phyloP scores from a whole-genome alignment of 2,888 invertebrate species.

The Cremastinae sp. region DNA sequence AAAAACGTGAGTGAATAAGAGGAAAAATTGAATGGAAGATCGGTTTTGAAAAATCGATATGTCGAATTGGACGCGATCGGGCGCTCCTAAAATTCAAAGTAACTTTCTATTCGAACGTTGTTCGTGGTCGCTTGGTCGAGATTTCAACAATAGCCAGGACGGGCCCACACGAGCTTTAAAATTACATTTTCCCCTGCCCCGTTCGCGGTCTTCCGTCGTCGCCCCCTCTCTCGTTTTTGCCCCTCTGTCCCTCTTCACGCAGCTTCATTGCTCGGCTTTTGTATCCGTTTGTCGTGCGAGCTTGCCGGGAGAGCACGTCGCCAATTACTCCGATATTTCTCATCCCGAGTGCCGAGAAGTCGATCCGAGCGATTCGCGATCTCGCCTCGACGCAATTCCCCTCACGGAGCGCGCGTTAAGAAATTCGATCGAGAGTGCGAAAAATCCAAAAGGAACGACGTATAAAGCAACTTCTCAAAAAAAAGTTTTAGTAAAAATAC shows the following conservation, averaged over 20 bases:
- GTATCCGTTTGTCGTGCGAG: conserved; percentile 63
- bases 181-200: conserved; percentile 58
- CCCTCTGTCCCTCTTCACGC: not conserved
- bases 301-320: conserved; percentile 45
- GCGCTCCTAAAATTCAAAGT: conserved; percentile 38
- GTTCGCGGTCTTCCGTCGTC: conserved; percentile 1
- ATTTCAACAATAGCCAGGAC: conserved; percentile 59
- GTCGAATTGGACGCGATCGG: conserved; percentile 13
- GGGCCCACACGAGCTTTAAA: conserved; percentile 61
- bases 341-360: conserved; percentile 56
- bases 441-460: too few relatives aligned
- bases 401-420: conserved; percentile 3
- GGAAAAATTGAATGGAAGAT: too few relatives aligned
- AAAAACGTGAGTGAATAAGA: too few relatives aligned
- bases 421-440: too few relatives aligned
- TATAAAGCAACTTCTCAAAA: too few relatives aligned
- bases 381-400: conserved; percentile 9
- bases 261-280: conserved; percentile 49
- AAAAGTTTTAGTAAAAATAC: too few relatives aligned
- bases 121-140: conserved; percentile 48
- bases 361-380: conserved; percentile 50
- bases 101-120: conserved; percentile 24
- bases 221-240: conserved; percentile 12
- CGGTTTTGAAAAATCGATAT: too few relatives aligned
- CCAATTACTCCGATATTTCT: conserved; percentile 67